Percentiles rank a stretch among this genome's conserved stretches.
Conservation (phyloP, 2,113 vertebrate species). For the Peucedramus taeniatus region DNA sequence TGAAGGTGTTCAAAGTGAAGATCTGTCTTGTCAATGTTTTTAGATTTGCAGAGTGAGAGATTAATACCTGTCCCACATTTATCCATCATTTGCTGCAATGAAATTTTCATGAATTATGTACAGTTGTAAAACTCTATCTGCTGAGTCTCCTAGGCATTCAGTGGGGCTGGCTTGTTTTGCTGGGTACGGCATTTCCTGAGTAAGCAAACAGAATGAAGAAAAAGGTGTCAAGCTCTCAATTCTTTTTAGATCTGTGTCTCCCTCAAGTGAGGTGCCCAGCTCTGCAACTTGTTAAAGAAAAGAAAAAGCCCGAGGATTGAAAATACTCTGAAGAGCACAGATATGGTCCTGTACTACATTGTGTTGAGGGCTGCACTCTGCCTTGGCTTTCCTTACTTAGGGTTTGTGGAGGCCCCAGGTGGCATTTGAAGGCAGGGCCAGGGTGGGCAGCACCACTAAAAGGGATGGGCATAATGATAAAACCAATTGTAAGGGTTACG, state of each 20-base stretch:
- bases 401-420: neutral
- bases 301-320: neutral
- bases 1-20: neutral
- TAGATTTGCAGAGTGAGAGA: neutral
- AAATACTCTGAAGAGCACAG: neutral
- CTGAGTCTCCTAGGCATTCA: neutral
- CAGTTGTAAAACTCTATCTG: neutral
- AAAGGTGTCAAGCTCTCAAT: neutral
- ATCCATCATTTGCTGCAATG: neutral
- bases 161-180: neutral
- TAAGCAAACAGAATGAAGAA: neutral
- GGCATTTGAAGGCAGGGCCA: neutral
- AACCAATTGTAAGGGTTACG: neutral
- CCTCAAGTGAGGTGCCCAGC: neutral
- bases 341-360: rapidly evolving
- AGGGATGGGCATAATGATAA: neutral
- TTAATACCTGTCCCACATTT: conserved; percentile 22
- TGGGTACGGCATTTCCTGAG: neutral
- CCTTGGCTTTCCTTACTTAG: neutral
- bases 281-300: neutral
- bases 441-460: rapidly evolving
- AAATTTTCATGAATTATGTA: conserved; percentile 1
- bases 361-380: neutral
- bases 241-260: neutral
- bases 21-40: neutral